Base-by-base conservation (phyloP, 1,140 invertebrate species). In the Tetranychus cinnabarinus region DNA sequence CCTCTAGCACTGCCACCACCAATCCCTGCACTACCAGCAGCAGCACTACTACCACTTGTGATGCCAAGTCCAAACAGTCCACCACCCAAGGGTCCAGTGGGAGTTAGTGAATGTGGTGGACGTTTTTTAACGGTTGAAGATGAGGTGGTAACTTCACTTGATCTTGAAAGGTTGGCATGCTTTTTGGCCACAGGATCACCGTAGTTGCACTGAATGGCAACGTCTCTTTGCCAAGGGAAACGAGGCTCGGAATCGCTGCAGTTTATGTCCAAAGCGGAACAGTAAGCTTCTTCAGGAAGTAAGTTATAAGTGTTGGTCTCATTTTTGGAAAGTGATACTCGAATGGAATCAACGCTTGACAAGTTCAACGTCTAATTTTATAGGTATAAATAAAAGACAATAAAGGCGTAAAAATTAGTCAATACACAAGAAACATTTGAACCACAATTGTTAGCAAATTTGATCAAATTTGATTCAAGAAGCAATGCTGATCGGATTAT, bases 201-300 rank as follows among this genome's bases (percentile, higher is more conserved):
- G 4, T 69, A 35, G 57, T 67, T 63, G 56, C 72, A 73, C 63
- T 73, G 72, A 12, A 72, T 66, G 3, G 69, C 68, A 13, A 68
- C 70, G 66, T 73, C 72, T 12, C 70, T 61, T 64, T 73, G 72
- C 72, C 72, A 73, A 8, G 71, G 71, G 57, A 69, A 73, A 10
- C 70, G 63, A 4, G 68, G 69, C 35, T 68, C 68, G 34, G 65
- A 68, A 57, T 67, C 66, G 39, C 70, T 67, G 15, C 70, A 68
- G 56, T 70, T 68, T 42, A 72, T 70, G 61, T 73, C 72, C 42
- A 72, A 47, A 8, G 67, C 67, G 13, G 65, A 65, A 50, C 67
- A 67, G 48, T 67, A 68, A 1, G 68, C 66, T 23, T 66, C 65
- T 35, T 67, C 66, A 0, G 66, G 64, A 23, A 67, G 48, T 12